Base-by-base conservation (phyloP, 1,140 invertebrate genomes). In the Littorina saxatilis region DNA sequence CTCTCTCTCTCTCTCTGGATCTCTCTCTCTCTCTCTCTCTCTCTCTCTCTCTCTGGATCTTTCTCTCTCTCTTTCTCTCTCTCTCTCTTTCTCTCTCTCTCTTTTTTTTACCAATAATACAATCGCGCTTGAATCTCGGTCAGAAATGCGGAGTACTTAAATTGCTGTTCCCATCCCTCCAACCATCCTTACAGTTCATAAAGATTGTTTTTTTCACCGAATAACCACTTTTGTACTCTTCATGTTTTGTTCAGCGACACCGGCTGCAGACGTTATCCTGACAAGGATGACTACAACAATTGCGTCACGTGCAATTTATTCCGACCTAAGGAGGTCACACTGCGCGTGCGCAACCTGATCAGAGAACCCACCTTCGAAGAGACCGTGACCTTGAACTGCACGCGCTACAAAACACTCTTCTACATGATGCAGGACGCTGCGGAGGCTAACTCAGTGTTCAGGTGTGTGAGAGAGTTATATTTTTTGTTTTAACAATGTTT, bases 391-490 rank as follows among this genome's bases (percentile, higher is more conserved):
- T 32, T 76, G 9, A 23, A 37, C 1, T 76, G 74, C 50, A 76
- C 74, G 1, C 74, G 74, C 9, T 55, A 29, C 29, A 58, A 58
- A 29, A 58, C 50, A 9, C 74, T 76, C 29, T 76, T 76, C 74
- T 55, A 58, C 74, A 76, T 76, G 47, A 76, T 76, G 74, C 27
- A 35, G 35, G 32, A 76, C 29, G 74, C 74, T 29, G 74, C 74
- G 20, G 52, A 76, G 4, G 17, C 27, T n/a, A 58, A 61, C 50
- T 20, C 27, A 1, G n/a, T 37, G 29, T 76, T 76, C 50, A 76
- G 35, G 74, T 76, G 37, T 58, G 74, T 58, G 1, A 39, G n/a
- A n/a, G n/a, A n/a, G n/a, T n/a, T n/a, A n/a, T n/a, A n/a, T n/a
- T n/a, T n/a, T n/a, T n/a, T n/a, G n/a, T n/a, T n/a, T n/a, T n/a